These are phyloP conservation scores for Altica lythri DNA, from an alignment of 2,888 invertebrate species.

Conservation along the genomic window DNA sequence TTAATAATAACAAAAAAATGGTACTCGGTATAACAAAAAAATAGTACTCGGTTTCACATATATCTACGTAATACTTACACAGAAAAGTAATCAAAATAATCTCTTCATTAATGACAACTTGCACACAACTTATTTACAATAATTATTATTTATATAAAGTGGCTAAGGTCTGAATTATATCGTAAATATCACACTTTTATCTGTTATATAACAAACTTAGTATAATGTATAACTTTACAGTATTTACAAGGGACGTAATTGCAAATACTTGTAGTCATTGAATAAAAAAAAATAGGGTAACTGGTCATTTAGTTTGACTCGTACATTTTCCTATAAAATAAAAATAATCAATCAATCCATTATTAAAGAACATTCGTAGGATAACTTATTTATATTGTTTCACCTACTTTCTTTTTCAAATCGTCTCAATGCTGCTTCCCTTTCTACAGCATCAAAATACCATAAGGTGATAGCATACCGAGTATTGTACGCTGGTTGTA, in stretches of 20 bases:
- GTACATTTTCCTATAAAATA: conserved; percentile 21
- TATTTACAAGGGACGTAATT: conserved; percentile 35
- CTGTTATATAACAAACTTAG: conserved; percentile 25
- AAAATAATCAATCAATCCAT: background rate
- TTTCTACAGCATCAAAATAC: conserved; percentile 87
- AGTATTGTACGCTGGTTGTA: conserved; percentile 87
- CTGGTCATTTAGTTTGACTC: conserved; percentile 18
- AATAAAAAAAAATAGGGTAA: background rate
- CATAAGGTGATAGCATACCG: conserved; percentile 90
- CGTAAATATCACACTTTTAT: conserved; percentile 35
- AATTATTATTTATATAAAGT: conserved; percentile 7
- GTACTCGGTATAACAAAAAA: no score
- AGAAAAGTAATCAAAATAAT: conserved; percentile 14
- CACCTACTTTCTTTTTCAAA: conserved; percentile 63
- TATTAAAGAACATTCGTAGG: background rate
- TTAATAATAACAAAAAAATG: conserved; percentile 4
- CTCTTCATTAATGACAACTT: conserved; percentile 8
- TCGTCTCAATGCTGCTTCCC: conserved; percentile 71
- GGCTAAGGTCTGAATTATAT: conserved; percentile 29
- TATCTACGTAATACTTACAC: background rate
- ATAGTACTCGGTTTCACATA: no score
- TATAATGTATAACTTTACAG: conserved; percentile 31
- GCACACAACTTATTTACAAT: background rate
- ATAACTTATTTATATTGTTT: no score
- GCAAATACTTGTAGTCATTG: no score